Percentiles rank a stretch among this genome's conserved stretches.
These are phyloP conservation scores for Napeogenes inachia DNA, from an alignment of 2,888 invertebrate genomes.

Conservation along the genomic window DNA sequence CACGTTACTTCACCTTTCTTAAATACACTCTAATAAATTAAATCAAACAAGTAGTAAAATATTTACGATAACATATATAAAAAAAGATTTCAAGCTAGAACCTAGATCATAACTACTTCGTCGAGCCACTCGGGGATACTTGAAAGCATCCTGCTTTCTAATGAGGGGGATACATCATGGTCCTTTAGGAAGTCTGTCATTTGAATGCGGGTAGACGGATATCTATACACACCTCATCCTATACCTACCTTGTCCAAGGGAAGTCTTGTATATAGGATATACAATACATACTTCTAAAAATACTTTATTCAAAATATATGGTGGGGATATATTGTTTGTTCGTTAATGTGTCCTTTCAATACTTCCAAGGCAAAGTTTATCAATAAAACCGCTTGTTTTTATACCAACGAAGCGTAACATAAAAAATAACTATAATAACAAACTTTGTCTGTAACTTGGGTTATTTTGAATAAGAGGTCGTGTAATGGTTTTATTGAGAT, in stretches of 20 bases:
- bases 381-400: conserved; percentile 1
- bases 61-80: background rate
- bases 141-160: conserved; percentile 26
- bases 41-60: background rate
- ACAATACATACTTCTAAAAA: background rate
- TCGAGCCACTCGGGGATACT: conserved; percentile 19
- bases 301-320: background rate
- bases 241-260: no score
- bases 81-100: background rate
- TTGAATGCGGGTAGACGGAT: conserved; percentile 28
- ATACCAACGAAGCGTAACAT: conserved; percentile 3
- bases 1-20: no score
- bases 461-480: background rate
- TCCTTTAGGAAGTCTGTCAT: conserved; percentile 19
- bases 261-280: no score
- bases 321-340: no score
- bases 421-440: background rate
- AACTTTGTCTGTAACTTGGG: background rate
- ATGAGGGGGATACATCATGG: conserved; percentile 19
- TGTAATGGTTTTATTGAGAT: conserved; percentile 14
- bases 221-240: background rate
- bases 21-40: no score
- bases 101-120: background rate
- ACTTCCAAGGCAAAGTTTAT: background rate
- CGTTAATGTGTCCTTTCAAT: background rate